Evolutionary conservation across 2,888 invertebrate genomes (phyloP).

Genomic region (Tridacna gigas): DNA sequence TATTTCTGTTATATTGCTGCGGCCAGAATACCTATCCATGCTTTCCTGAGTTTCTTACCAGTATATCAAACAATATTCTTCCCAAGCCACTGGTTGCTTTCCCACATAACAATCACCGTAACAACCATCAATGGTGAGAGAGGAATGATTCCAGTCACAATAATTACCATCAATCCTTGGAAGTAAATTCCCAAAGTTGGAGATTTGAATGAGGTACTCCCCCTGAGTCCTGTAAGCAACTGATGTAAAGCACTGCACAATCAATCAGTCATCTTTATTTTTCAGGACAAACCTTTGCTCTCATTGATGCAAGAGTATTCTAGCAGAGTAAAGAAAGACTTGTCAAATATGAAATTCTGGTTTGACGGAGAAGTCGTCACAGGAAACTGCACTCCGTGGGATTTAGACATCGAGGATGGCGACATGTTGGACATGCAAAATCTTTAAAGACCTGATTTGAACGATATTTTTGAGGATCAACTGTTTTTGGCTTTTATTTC

Average conservation of each 20-base stretch:
- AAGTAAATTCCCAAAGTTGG: not conserved
- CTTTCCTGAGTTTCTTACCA: no score
- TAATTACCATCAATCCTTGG: not conserved
- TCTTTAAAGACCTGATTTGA: not conserved
- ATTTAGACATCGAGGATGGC: constrained; percentile 55
- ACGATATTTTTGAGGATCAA: no score
- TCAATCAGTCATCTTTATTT: not conserved
- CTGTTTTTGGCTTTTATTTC: no score
- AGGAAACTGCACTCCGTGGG: constrained; percentile 27
- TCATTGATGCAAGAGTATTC: constrained; percentile 52
- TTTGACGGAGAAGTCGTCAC: constrained; percentile 57
- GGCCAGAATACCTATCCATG: no score
- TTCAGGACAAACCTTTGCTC: constrained; percentile 47
- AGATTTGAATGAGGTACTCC: no score
- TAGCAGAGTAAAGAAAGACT: constrained; percentile 31
- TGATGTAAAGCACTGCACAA: not conserved
- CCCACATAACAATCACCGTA: no score
- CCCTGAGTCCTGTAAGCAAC: not conserved
- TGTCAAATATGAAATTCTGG: constrained; percentile 42
- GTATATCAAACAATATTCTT: no score
- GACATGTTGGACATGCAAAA: constrained; percentile 54
- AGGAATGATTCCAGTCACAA: no score
- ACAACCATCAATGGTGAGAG: no score
- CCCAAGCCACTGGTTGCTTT: no score
- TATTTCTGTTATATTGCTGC: no score